Evolutionary conservation across 2,888 invertebrate genomes (phyloP), one percentile per base, ranked within the genome.

Genomic region (Mycalesis mineus): DNA sequence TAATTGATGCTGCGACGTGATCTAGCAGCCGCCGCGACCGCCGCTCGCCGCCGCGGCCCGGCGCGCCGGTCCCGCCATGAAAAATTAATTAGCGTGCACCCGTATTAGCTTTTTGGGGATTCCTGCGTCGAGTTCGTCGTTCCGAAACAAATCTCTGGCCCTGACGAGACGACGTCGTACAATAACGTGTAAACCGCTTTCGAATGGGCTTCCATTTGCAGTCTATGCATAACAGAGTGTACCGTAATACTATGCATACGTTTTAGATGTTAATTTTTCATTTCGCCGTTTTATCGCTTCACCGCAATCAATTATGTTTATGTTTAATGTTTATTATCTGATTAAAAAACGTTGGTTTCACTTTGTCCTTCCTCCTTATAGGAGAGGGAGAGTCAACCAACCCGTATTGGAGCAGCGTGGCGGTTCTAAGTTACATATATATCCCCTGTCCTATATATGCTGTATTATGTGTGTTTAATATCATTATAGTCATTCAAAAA

Each of bases 1-100:
- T 85, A 84, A 88, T 86, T 85, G 87, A 84, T 77, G 80, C 78
- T 76, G 65, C 72, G 75, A 74, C 72, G 61, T 48, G 58, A 72
- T 73, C 65, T 60, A 60, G 60, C 58, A 71, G 72, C 69, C 67
- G 71, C 75, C 62, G 64, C 58, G 63, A 55, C 61, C 57, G 63
- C 60, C 59, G 13, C 47, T 11, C 13, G 44, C 11, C 44, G 44
- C 22, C 28, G 39, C 7, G n/a, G 6, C n/a, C 44, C 42, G n/a
- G 44, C 5, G n/a, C 17, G 5, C 13, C 7, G 22, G 36, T 2
- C 11, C 36, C 28, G 14, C 8, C 47, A 71, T 82, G 78, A 81
- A 82, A 82, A 78, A 82, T 80, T 82, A 78, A 85, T 84, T 80
- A 80, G 73, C 75, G 71, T 73, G 57, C 61, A 74, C 68, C 65